Conservation (phyloP, 2,797 vertebrate species). For the Sebastes wilsoni region DNA sequence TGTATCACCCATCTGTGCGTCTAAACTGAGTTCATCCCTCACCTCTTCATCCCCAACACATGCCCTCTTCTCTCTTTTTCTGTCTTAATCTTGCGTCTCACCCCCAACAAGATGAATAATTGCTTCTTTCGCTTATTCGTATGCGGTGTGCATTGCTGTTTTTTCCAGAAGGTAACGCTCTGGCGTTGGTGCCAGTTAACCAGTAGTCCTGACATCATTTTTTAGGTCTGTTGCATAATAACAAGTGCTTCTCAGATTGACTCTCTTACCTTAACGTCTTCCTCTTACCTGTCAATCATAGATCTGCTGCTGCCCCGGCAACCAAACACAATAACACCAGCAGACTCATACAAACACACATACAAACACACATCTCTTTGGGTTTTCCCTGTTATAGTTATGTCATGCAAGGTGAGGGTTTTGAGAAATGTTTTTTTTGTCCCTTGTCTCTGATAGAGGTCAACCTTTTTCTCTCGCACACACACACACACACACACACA, state of each 20-base stretch:
- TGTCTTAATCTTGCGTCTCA: neutral
- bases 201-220: neutral
- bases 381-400: slow-evolving; percentile 14
- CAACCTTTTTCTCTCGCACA: neutral
- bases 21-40: neutral
- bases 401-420: slow-evolving; percentile 21
- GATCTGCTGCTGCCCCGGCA: slow-evolving; percentile 32
- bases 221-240: slow-evolving; percentile 33
- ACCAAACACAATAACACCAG: slow-evolving; percentile 41
- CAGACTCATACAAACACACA: neutral
- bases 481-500: neutral
- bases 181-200: neutral
- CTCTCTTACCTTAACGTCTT: slow-evolving; percentile 27
- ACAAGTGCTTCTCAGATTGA: slow-evolving; percentile 8
- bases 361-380: neutral
- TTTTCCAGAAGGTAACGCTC: neutral
- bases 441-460: neutral
- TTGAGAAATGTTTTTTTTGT: slow-evolving; percentile 17
- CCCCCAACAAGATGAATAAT: neutral
- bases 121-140: neutral
- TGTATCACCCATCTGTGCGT: slow-evolving; percentile 42
- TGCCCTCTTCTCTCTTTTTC: neutral
- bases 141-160: neutral
- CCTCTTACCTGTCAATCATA: slow-evolving; percentile 56
- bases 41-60: neutral